Conservation (phyloP, 2,113 vertebrate genomes). For the Taxidea taxus region DNA sequence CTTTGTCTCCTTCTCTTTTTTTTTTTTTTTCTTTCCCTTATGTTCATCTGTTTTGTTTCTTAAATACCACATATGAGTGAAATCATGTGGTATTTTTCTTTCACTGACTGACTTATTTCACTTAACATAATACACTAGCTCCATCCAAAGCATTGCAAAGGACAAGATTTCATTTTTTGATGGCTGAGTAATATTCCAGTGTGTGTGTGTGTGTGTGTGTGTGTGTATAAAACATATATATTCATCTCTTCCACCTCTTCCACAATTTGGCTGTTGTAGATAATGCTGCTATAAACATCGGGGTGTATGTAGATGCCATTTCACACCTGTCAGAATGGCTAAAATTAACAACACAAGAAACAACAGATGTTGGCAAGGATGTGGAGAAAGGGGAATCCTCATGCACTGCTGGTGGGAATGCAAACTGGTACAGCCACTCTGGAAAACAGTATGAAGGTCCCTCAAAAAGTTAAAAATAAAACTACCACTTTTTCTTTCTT, state of each 20-base stretch:
- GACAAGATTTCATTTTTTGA: neutral
- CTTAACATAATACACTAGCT: too few relatives aligned
- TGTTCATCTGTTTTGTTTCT: too few relatives aligned
- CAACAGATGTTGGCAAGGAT: neutral
- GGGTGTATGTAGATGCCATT: neutral
- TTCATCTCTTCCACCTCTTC: too few relatives aligned
- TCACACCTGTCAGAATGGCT: neutral
- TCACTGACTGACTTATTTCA: too few relatives aligned
- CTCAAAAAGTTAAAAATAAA: neutral
- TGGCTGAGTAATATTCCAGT: too few relatives aligned
- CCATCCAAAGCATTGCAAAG: too few relatives aligned
- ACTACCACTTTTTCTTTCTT: neutral
- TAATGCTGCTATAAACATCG: neutral
- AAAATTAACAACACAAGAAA: neutral
- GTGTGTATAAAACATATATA: too few relatives aligned
- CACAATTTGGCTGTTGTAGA: neutral
- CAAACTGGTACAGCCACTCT: neutral
- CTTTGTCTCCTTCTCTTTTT: too few relatives aligned
- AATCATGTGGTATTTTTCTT: too few relatives aligned
- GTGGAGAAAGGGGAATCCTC: neutral
- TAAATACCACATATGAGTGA: too few relatives aligned
- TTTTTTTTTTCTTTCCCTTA: too few relatives aligned
- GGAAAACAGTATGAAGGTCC: neutral
- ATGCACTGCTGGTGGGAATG: neutral
- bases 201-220: too few relatives aligned